Conservation (phyloP, 2,797 vertebrate genomes). For the Urocyon cinereoargenteus region DNA sequence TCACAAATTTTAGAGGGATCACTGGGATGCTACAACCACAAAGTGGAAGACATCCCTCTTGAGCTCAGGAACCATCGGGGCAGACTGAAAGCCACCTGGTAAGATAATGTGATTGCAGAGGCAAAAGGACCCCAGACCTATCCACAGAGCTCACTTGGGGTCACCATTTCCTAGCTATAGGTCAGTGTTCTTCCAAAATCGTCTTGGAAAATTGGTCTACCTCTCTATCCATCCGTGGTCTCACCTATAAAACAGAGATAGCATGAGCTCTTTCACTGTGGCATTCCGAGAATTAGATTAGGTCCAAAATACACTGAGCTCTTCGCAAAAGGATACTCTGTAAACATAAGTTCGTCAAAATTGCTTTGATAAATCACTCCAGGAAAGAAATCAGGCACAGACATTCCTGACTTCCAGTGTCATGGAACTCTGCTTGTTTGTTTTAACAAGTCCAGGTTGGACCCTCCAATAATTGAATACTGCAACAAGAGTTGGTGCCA, state of each 20-base stretch:
- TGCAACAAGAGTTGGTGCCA: neutral
- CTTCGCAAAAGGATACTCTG: constrained; percentile 9
- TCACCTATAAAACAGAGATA: constrained; percentile 28
- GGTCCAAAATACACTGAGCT: neutral
- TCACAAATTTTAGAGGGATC: neutral
- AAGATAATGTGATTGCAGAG: neutral
- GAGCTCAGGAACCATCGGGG: neutral
- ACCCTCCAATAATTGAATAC: neutral
- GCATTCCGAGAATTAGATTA: constrained; percentile 52
- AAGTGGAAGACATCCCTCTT: neutral
- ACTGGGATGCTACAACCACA: neutral
- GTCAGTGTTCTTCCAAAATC: neutral
- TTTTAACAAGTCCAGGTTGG: neutral
- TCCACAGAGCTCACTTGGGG: neutral
- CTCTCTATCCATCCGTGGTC: neutral
- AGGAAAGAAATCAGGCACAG: constrained; percentile 62
- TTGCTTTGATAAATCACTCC: constrained; percentile 45
- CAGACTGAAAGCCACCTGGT: neutral
- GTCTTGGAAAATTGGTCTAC: constrained; percentile 13
- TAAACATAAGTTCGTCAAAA: constrained; percentile 47
- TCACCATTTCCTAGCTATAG: neutral
- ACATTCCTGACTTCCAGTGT: neutral
- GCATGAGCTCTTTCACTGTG: neutral
- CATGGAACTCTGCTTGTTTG: neutral
- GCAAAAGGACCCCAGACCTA: neutral